A percentile compares a stretch with the other conserved stretches of the same genome.
phyloP scores from a whole-genome alignment of 1,140 invertebrate genomes.

The Pogonognathellus flavescens region DNA sequence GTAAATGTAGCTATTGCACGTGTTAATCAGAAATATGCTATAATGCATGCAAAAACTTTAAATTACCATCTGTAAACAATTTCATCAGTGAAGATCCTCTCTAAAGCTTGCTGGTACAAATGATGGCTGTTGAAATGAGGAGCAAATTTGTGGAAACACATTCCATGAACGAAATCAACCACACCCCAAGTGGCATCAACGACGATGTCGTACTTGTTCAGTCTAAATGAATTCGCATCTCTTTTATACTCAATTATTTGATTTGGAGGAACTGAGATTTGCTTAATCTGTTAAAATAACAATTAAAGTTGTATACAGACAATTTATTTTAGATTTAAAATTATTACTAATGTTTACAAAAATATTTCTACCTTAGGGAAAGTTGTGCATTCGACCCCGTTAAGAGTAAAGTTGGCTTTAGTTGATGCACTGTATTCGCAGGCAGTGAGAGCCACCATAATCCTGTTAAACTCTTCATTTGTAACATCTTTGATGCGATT shows the following conservation, averaged over 20 bases:
- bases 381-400: slow-evolving; percentile 27
- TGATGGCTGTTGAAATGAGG: slow-evolving; percentile 59
- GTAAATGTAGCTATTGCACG: background rate
- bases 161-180: slow-evolving; percentile 59
- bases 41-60: too few relatives aligned
- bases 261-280: background rate
- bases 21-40: too few relatives aligned
- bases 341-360: too few relatives aligned
- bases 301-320: background rate
- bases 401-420: background rate
- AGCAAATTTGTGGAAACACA: slow-evolving; percentile 59
- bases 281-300: background rate
- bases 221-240: slow-evolving; percentile 40
- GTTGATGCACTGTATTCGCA: background rate
- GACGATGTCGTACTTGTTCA: slow-evolving; percentile 59
- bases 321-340: too few relatives aligned
- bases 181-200: slow-evolving; percentile 58
- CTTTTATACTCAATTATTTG: background rate
- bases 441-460: background rate
- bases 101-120: slow-evolving; percentile 58
- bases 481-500: slow-evolving; percentile 47
- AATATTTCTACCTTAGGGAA: slow-evolving; percentile 22
- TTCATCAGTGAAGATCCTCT: slow-evolving; percentile 58
- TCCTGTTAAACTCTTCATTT: slow-evolving; percentile 29
- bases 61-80: slow-evolving; percentile 60